These are phyloP conservation scores for Gallinago solitaria DNA, from an alignment of 2,797 vertebrate species.

Conservation along the genomic window DNA sequence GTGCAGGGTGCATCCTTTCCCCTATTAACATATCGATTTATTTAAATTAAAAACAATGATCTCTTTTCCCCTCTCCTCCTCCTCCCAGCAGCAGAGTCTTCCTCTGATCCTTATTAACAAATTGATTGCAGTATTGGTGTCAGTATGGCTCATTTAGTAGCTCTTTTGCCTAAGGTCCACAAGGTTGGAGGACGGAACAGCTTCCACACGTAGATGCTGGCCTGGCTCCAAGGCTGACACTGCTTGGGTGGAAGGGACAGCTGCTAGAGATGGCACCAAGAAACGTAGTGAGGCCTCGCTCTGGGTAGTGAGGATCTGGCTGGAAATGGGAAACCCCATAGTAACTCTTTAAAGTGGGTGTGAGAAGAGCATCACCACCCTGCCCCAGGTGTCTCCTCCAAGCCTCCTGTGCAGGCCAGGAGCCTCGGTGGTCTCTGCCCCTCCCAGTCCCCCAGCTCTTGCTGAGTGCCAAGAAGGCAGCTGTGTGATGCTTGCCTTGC, in stretches of 20 bases:
- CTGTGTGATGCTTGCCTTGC: background rate
- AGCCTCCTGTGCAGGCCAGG: fast-evolving
- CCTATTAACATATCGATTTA: constrained; percentile 70
- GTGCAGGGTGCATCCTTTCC: background rate
- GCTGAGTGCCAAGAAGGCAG: background rate
- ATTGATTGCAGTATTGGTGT: constrained; percentile 71
- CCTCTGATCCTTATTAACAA: constrained; percentile 64
- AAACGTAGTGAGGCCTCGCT: background rate
- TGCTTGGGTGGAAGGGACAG: constrained; percentile 19
- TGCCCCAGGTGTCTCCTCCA: background rate
- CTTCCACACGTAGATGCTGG: constrained; percentile 57
- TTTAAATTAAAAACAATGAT: constrained; percentile 78
- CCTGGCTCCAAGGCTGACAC: constrained; percentile 23
- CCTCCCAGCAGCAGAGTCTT: constrained; percentile 51
- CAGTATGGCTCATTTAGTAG: constrained; percentile 68
- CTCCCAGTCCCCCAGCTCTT: fast-evolving
- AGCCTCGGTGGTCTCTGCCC: background rate
- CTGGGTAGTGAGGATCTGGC: background rate
- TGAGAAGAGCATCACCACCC: background rate
- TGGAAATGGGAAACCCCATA: background rate
- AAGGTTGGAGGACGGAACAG: constrained; percentile 60
- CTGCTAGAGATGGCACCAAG: background rate
- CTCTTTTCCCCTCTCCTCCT: constrained; percentile 31
- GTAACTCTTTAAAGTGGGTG: background rate
- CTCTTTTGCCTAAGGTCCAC: constrained; percentile 65